Base-by-base conservation (phyloP, 1,140 invertebrate species). In the Andrena cerasifolii region DNA sequence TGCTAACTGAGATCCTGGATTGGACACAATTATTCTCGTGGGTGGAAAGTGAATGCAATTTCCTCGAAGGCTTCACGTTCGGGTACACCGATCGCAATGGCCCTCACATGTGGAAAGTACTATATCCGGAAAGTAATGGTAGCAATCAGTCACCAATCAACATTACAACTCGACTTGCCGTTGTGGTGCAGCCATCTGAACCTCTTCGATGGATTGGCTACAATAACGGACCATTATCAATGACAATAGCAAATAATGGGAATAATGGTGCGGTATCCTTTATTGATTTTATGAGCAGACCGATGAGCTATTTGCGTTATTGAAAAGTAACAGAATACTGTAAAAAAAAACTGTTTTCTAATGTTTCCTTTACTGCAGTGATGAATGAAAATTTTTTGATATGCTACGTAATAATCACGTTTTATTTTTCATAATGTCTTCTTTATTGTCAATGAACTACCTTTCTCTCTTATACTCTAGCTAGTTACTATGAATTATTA, bases 141-240 rank as follows among this genome's bases (percentile, higher is more conserved):
- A 54, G 36, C 43, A 88, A 88, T 78, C 86, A 89, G 62, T 89
- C 85, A 2, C 92, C 93, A 0, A 89, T 93, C 12, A 93, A 93
- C 82, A 93, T 93, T 8, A 77, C 87, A 24, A 90, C 76, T 1
- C 81, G 74, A 0, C 36, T 72, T 0, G 78, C 86, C 1, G 54
- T 84, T 6, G 86, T 89, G 1, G 61, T 91, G 10, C 75, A 86
- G 61, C 74, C 82, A 3, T 82, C 79, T 0, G 80, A 90, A 43
- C 78, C 86, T 33, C 79, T 91, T 28, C 74, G 40, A 66, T 91
- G 90, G 90, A 77, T 12, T 18, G 85, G 85, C 16, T 89, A 90
- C 63, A 59, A 71, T 8, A 76, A 65, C 1, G 75, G 65, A 21
- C 89, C 90, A 24, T 8, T 78, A 7, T 85, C 87, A 0, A 88